Evolutionary conservation across 64 coral and sea anemone species (phyloP).

Genomic region (Dendrophyllia cribrosa): DNA sequence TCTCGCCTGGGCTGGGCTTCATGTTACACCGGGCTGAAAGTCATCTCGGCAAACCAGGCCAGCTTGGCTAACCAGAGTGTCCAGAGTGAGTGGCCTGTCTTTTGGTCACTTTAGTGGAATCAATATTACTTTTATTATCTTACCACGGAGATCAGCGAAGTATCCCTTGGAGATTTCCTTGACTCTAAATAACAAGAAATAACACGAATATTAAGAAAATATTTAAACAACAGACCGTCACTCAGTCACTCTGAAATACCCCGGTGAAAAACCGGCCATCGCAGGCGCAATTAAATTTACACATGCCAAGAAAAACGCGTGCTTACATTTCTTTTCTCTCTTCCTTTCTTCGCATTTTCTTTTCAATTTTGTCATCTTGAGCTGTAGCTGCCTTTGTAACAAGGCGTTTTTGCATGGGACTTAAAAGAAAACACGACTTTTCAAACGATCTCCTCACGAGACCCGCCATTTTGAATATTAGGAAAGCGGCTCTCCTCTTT

Average conservation of each 20-base stretch:
- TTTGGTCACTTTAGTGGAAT: too few species aligned
- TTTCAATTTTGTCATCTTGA: neutral
- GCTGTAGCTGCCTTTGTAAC: neutral
- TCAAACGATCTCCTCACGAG: neutral
- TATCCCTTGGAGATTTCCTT: neutral
- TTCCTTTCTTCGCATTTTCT: neutral
- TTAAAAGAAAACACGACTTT: slow-evolving; percentile 4
- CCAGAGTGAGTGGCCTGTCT: too few species aligned
- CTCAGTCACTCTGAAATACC: neutral
- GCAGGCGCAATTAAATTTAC: too few species aligned
- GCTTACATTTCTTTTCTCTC: neutral
- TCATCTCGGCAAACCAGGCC: too few species aligned
- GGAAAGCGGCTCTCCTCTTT: neutral
- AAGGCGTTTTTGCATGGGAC: neutral
- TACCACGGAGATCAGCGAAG: neutral
- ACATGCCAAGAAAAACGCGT: neutral
- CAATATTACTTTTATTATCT: neutral
- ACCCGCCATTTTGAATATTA: slow-evolving; percentile 14
- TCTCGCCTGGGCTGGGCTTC: too few species aligned
- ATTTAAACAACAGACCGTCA: neutral
- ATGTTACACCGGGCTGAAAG: too few species aligned
- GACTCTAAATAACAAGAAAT: neutral
- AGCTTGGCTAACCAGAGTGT: too few species aligned
- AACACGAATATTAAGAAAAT: too few species aligned
- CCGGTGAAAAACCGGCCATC: too few species aligned